Conservation (phyloP, 2,888 invertebrate species). For the Disparrhopalites patrizii region DNA sequence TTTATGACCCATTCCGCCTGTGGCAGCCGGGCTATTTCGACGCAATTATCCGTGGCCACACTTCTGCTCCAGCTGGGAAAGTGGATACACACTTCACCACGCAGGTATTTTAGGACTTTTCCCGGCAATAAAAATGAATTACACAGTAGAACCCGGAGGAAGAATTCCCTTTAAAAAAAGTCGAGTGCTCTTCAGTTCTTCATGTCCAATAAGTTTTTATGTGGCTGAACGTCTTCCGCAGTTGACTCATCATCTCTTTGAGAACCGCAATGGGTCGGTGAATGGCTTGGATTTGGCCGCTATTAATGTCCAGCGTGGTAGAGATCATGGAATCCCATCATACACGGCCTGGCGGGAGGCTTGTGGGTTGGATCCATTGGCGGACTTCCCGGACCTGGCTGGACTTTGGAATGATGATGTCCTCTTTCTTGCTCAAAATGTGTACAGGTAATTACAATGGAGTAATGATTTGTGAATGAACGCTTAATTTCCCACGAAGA, state of each 20-base stretch:
- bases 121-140: too few relatives aligned
- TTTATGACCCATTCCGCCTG: conserved; percentile 73
- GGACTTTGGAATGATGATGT: conserved; percentile 57
- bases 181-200: too few relatives aligned
- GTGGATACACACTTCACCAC: conserved; percentile 62
- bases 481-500: not conserved
- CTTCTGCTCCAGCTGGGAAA: conserved; percentile 61
- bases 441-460: conserved; percentile 60
- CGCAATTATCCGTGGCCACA: conserved; percentile 63
- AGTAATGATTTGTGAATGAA: not conserved
- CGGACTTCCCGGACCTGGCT: conserved; percentile 54
- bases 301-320: conserved; percentile 58
- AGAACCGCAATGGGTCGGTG: conserved; percentile 54
- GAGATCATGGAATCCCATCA: conserved; percentile 57
- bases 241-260: conserved; percentile 67
- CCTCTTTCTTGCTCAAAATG: conserved; percentile 61
- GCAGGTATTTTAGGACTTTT: conserved; percentile 55
- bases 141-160: too few relatives aligned
- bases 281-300: conserved; percentile 57
- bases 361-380: conserved; percentile 54
- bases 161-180: too few relatives aligned
- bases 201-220: conserved; percentile 64
- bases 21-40: conserved; percentile 64
- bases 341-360: conserved; percentile 56
- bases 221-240: conserved; percentile 52